Conservation (phyloP, 1,140 invertebrate species). For the Drepana arcuata region DNA sequence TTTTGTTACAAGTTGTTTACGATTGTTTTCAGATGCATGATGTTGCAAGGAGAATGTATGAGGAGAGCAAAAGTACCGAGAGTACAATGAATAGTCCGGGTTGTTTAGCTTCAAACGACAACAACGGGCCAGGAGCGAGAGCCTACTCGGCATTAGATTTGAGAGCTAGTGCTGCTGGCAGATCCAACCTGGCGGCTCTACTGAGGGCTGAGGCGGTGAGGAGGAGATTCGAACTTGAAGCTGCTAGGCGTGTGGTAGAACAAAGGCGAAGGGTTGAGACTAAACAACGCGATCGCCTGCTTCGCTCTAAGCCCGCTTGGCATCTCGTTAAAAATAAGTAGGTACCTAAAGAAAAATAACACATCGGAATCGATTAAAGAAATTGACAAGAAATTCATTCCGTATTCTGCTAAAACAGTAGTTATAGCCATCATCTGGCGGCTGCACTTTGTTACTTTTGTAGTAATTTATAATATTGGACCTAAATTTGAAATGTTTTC, state of each 20-base stretch:
- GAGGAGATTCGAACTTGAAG: slow-evolving; percentile 76
- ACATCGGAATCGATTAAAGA: too few species aligned
- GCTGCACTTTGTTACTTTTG: too few species aligned
- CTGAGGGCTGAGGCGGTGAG: slow-evolving; percentile 79
- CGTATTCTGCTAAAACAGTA: too few species aligned
- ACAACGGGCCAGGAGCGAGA: slow-evolving; percentile 16
- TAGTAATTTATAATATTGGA: too few species aligned
- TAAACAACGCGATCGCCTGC: slow-evolving; percentile 72
- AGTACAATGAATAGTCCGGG: slow-evolving; percentile 26
- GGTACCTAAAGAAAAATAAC: too few species aligned
- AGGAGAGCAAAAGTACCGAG: slow-evolving; percentile 42
- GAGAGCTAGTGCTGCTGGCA: slow-evolving; percentile 63
- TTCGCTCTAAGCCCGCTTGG: slow-evolving; percentile 79
- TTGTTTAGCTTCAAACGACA: too few species aligned
- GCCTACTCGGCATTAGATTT: slow-evolving; percentile 51
- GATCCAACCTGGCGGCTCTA: slow-evolving; percentile 80
- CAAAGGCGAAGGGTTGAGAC: slow-evolving; percentile 72
- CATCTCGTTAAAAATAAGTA: slow-evolving; percentile 75
- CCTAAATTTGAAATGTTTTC: too few species aligned
- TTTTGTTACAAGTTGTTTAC: too few species aligned
- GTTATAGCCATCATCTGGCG: too few species aligned
- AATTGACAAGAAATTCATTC: too few species aligned
- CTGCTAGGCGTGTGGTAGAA: slow-evolving; percentile 74
- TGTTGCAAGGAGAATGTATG: slow-evolving; percentile 51
- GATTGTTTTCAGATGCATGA: slow-evolving; percentile 59